Conservation (phyloP, 2,113 vertebrate genomes). For the Channa argus region DNA sequence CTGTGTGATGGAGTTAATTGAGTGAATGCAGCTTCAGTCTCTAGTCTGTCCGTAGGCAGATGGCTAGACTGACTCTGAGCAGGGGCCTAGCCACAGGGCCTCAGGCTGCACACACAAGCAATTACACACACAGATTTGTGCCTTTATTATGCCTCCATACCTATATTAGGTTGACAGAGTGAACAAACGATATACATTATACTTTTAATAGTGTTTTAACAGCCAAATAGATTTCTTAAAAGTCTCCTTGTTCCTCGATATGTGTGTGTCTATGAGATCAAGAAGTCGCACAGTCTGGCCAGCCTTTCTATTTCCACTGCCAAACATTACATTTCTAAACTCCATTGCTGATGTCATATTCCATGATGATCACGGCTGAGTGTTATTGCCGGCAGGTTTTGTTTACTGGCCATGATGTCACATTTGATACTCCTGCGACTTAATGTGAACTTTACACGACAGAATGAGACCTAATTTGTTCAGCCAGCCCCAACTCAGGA, state of each 20-base stretch:
- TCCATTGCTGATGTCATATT: slow-evolving; percentile 80
- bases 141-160: background rate
- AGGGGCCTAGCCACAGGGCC: slow-evolving; percentile 69
- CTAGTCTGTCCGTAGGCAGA: slow-evolving; percentile 76
- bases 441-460: slow-evolving; percentile 79
- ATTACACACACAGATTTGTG: background rate
- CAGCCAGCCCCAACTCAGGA: slow-evolving; percentile 73
- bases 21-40: slow-evolving; percentile 76
- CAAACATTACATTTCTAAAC: slow-evolving; percentile 77
- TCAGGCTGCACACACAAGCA: slow-evolving; percentile 36
- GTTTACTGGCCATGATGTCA: slow-evolving; percentile 80
- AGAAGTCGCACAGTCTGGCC: slow-evolving; percentile 46
- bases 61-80: slow-evolving; percentile 74
- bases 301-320: slow-evolving; percentile 53
- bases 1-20: slow-evolving; percentile 80
- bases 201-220: background rate
- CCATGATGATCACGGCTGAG: slow-evolving; percentile 76
- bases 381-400: slow-evolving; percentile 73
- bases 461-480: slow-evolving; percentile 81
- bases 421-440: slow-evolving; percentile 78
- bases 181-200: background rate
- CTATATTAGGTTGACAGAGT: background rate
- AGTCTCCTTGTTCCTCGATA: background rate
- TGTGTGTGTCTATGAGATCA: slow-evolving; percentile 6
- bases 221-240: background rate